Evolutionary conservation across 2,888 invertebrate species (phyloP).

Genomic region (Habrosyne pyritoides): DNA sequence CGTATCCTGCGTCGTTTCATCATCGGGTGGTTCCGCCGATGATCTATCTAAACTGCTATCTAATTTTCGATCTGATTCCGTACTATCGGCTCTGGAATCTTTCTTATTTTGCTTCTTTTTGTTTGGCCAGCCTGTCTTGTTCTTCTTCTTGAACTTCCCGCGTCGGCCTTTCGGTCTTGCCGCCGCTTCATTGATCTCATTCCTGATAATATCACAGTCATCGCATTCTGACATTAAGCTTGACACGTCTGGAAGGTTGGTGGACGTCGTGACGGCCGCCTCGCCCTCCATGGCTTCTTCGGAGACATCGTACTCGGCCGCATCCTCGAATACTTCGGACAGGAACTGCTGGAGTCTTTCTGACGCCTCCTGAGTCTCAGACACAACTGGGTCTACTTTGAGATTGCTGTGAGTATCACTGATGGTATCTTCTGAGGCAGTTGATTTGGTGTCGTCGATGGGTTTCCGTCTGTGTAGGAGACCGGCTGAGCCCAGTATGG

Average conservation of each 20-base stretch:
- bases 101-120: slow-evolving; percentile 72
- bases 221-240: slow-evolving; percentile 74
- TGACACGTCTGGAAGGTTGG: slow-evolving; percentile 71
- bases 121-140: slow-evolving; percentile 92
- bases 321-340: slow-evolving; percentile 73
- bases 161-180: slow-evolving; percentile 56
- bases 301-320: slow-evolving; percentile 75
- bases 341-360: slow-evolving; percentile 73
- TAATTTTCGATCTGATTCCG: slow-evolving; percentile 52
- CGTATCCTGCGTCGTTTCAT: slow-evolving; percentile 60
- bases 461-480: slow-evolving; percentile 82
- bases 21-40: slow-evolving; percentile 60
- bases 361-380: slow-evolving; percentile 63
- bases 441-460: slow-evolving; percentile 70
- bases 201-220: slow-evolving; percentile 67
- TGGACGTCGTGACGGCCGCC: slow-evolving; percentile 58
- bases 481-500: slow-evolving; percentile 87
- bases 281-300: slow-evolving; percentile 70
- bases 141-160: slow-evolving; percentile 87
- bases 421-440: slow-evolving; percentile 73
- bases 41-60: slow-evolving; percentile 58
- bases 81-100: slow-evolving; percentile 54
- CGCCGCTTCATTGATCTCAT: slow-evolving; percentile 59
- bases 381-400: slow-evolving; percentile 57
- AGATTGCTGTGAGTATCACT: slow-evolving; percentile 63